Conservation (phyloP, 1,140 invertebrate genomes). For the Pseudomyrmex sp. region DNA sequence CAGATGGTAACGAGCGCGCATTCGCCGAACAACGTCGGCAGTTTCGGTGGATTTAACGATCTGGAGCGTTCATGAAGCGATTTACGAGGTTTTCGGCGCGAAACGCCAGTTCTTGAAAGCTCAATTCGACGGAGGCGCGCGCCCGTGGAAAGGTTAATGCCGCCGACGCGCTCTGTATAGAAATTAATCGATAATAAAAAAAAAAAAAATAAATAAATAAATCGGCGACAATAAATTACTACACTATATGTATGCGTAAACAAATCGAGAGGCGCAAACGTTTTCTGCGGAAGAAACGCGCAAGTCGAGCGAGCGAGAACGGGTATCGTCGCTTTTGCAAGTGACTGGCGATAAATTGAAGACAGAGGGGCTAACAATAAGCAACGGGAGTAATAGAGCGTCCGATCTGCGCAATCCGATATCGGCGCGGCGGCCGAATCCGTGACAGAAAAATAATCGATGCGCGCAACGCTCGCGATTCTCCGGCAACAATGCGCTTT, state of each 20-base stretch:
- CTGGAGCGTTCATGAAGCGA: constrained; percentile 42
- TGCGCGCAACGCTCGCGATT: constrained; percentile 45
- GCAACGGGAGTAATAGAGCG: constrained; percentile 46
- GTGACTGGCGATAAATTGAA: constrained; percentile 49
- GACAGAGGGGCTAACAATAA: constrained; percentile 40
- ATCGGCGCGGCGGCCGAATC: not conserved
- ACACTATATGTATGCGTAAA: not conserved
- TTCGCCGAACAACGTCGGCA: constrained; percentile 44
- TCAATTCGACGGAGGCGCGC: not conserved
- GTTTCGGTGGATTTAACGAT: constrained; percentile 61
- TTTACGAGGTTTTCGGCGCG: constrained; percentile 55
- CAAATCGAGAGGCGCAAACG: constrained; percentile 8
- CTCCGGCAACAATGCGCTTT: constrained; percentile 56
- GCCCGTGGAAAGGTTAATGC: constrained; percentile 24
- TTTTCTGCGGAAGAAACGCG: too few species aligned
- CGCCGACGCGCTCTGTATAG: not conserved
- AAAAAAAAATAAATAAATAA: constrained; percentile 24
- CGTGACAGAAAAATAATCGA: constrained; percentile 42
- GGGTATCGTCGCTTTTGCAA: constrained; percentile 44
- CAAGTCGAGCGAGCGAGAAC: constrained; percentile 7
- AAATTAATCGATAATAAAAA: constrained; percentile 55
- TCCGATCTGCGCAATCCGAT: constrained; percentile 25
- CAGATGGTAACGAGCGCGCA: constrained; percentile 60
- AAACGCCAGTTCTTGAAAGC: not conserved
- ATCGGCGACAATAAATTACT: constrained; percentile 3